Percentiles rank a stretch among this genome's conserved stretches.
These are phyloP conservation scores for Orthosia cruda DNA, from an alignment of 2,888 invertebrate genomes.

Conservation along the genomic window DNA sequence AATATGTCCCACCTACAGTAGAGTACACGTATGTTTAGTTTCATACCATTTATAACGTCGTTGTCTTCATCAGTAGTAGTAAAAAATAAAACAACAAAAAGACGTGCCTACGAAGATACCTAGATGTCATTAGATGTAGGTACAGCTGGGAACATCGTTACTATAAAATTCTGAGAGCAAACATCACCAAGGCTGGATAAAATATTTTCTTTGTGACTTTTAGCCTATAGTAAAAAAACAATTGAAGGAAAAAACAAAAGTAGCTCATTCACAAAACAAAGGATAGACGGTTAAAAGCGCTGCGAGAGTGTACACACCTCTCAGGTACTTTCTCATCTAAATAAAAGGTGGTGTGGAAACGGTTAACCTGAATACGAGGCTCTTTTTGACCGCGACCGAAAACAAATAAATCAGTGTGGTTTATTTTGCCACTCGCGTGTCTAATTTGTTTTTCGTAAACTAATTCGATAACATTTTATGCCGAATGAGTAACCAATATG, in stretches of 20 bases:
- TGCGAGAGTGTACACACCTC: constrained; percentile 51
- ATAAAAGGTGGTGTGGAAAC: constrained; percentile 68
- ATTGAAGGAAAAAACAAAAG: constrained; percentile 65
- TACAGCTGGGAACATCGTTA: constrained; percentile 35
- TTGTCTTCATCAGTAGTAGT: constrained; percentile 12
- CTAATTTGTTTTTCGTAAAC: constrained; percentile 59
- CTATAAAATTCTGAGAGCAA: constrained; percentile 49
- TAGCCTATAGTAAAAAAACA: constrained; percentile 57
- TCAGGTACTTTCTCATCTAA: constrained; percentile 67
- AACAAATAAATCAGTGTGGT: constrained; percentile 69
- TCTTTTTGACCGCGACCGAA: constrained; percentile 63
- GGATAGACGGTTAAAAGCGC: constrained; percentile 47
- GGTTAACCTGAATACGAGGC: constrained; percentile 61
- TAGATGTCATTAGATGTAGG: constrained; percentile 27
- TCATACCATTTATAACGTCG: constrained; percentile 19
- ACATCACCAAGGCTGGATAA: constrained; percentile 49
- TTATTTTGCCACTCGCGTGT: constrained; percentile 48
- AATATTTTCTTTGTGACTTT: constrained; percentile 57
- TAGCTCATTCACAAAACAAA: constrained; percentile 63
- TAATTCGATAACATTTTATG: constrained; percentile 58
- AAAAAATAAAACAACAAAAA: constrained; percentile 33
- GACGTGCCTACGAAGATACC: constrained; percentile 23
- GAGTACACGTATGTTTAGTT: constrained; percentile 8
- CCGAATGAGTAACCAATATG: constrained; percentile 32
- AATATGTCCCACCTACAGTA: not conserved